Evolutionary conservation across 2,888 invertebrate species (phyloP).

Genomic region (Drosophila setosimentum): DNA sequence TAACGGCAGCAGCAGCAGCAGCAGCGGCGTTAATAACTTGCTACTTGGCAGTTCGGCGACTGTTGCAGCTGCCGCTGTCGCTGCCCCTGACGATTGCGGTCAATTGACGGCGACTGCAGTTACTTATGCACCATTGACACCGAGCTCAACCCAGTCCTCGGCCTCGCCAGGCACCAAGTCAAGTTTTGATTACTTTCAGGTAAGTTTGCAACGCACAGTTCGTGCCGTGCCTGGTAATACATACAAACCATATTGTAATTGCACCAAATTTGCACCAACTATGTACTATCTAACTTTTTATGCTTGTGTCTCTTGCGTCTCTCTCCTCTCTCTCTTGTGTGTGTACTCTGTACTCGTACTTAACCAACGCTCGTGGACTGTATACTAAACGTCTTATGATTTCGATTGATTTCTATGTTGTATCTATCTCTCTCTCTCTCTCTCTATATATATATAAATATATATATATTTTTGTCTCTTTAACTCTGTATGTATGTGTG

Average conservation of each 20-base stretch:
- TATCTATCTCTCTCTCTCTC: slow-evolving; percentile 14
- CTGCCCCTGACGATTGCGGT: slow-evolving; percentile 51
- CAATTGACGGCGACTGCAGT: slow-evolving; percentile 63
- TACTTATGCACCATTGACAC: slow-evolving; percentile 82
- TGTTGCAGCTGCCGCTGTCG: slow-evolving; percentile 67
- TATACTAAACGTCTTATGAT: slow-evolving; percentile 51
- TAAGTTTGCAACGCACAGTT: slow-evolving; percentile 55
- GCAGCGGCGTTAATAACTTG: slow-evolving; percentile 58
- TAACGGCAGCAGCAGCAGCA: slow-evolving; percentile 70
- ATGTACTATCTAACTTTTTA: slow-evolving; percentile 47
- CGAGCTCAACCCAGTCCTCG: slow-evolving; percentile 84
- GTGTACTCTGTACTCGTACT: slow-evolving; percentile 22
- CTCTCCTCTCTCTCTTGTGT: not conserved
- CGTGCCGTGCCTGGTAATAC: slow-evolving; percentile 10
- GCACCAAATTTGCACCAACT: slow-evolving; percentile 58
- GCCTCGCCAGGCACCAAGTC: slow-evolving; percentile 83
- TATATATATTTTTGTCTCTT: slow-evolving; percentile 1
- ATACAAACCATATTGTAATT: slow-evolving; percentile 40
- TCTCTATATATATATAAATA: slow-evolving; percentile 3
- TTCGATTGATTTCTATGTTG: slow-evolving; percentile 38
- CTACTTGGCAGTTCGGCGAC: slow-evolving; percentile 68
- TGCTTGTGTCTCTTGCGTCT: slow-evolving; percentile 45
- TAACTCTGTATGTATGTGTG: slow-evolving; percentile 32
- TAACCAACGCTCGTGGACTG: slow-evolving; percentile 31
- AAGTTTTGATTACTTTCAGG: slow-evolving; percentile 84